Base-by-base conservation (phyloP, 2,113 vertebrate species). In the Chaetodon trifascialis region DNA sequence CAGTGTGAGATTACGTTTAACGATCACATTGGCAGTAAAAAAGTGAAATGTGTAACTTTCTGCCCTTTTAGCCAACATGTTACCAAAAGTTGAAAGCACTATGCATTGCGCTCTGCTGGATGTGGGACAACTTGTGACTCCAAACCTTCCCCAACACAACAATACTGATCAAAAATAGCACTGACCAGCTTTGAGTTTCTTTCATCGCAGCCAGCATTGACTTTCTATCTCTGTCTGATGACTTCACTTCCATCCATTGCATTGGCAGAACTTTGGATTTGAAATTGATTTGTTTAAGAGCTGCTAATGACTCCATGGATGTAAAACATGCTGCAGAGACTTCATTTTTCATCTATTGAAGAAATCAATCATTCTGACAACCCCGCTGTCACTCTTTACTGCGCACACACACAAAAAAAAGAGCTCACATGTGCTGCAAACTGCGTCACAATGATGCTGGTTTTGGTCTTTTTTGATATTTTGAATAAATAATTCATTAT, bases 221-320 rank as follows among this genome's bases (percentile, higher is more conserved):
- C 84, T 78, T 84, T 86, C 46, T 68, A n/a, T 76, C 79, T 47
- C 44, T 69, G 30, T 46, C 56, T 76, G 63, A 80, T 84, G 40
- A 79, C 70, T 73, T 65, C 51, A 73, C 83, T 58, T 87, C 73
- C 83, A 84, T 91, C 73, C 52, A 83, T 89, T 87, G 84, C 68
- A 68, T 82, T 86, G 82, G 54, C 82, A 85, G 56, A 66, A 84
- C 15, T 62, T 75, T 63, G 77, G 76, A 91, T 86, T 81, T 82
- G 76, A 90, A 91, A 90, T 89, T 80, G 84, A 91, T 90, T 86
- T 66, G 60, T 76, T 79, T 73, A 79, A 88, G 80, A 72, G 75
- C 17, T 46, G 34, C 76, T 83, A 85, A 83, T 79, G 69, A 40
- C 69, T 79, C 67, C 79, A 81, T 76, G 82, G 76, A 86, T 90